Evolutionary conservation across 2,113 vertebrate species (phyloP).

Genomic region (Megalops atlanticus): DNA sequence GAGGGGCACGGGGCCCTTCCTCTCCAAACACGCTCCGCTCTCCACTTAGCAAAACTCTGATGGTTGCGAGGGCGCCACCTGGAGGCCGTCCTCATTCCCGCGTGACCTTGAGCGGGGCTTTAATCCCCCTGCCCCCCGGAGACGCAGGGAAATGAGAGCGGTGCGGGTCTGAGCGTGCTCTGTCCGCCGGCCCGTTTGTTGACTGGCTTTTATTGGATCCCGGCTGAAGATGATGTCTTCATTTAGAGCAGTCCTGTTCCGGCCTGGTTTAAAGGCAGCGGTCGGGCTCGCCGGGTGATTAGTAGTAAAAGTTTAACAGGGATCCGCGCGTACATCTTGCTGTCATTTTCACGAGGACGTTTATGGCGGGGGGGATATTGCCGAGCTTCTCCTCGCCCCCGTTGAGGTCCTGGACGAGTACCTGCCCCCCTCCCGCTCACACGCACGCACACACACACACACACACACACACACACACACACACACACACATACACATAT

Average conservation of each 20-base stretch:
- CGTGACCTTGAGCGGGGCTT: slow-evolving; percentile 70
- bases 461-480: slow-evolving; percentile 1
- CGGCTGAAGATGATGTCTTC: slow-evolving; percentile 73
- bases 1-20: not conserved
- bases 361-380: slow-evolving; percentile 80
- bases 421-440: not conserved
- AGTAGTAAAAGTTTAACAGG: slow-evolving; percentile 94
- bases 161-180: slow-evolving; percentile 57
- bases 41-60: not conserved
- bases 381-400: slow-evolving; percentile 71
- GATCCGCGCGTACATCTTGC: slow-evolving; percentile 81
- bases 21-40: not conserved
- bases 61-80: not conserved
- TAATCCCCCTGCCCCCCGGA: slow-evolving; percentile 64
- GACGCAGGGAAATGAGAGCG: slow-evolving; percentile 72
- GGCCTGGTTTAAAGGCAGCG: slow-evolving; percentile 60
- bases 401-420: slow-evolving; percentile 38
- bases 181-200: slow-evolving; percentile 62
- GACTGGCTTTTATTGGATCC: slow-evolving; percentile 72
- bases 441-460: slow-evolving; percentile 17
- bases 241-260: slow-evolving; percentile 62
- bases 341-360: slow-evolving; percentile 89
- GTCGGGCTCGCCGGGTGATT: slow-evolving; percentile 82
- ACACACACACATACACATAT: slow-evolving; percentile 11
- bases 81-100: slow-evolving; percentile 29